phyloP scores from a whole-genome alignment of 1,140 invertebrate species.

The Drosophila leontia region DNA sequence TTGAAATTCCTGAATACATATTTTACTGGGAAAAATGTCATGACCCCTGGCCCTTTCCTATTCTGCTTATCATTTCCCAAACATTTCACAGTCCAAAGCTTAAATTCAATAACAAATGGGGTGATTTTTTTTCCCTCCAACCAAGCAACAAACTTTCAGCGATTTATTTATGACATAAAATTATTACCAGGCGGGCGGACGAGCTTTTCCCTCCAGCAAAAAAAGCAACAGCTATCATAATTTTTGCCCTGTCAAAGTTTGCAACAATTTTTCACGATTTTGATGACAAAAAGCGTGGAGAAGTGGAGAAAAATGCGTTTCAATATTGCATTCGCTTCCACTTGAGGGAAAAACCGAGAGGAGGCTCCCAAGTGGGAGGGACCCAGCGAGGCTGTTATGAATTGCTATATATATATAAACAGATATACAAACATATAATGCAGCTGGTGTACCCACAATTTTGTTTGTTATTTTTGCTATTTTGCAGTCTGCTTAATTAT shows the following conservation, averaged over 20 bases:
- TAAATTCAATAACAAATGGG: constrained; percentile 53
- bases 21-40: constrained; percentile 2
- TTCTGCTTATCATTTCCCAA: constrained; percentile 32
- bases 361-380: neutral
- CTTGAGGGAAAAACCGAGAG: constrained; percentile 35
- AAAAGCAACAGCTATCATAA: constrained; percentile 70
- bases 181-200: constrained; percentile 55
- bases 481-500: constrained; percentile 55
- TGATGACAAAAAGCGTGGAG: constrained; percentile 50
- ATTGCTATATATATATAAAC: constrained; percentile 8
- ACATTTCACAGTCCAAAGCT: constrained; percentile 43
- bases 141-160: constrained; percentile 23
- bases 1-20: constrained; percentile 5
- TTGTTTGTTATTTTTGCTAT: constrained; percentile 33
- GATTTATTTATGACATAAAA: constrained; percentile 75
- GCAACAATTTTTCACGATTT: constrained; percentile 79
- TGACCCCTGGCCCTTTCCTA: neutral
- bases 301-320: constrained; percentile 57
- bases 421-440: constrained; percentile 24
- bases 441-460: constrained; percentile 50
- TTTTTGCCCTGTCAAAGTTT: constrained; percentile 76
- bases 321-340: constrained; percentile 57
- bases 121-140: constrained; percentile 30
- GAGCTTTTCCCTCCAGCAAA: constrained; percentile 3
- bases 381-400: constrained; percentile 5